Base-by-base conservation (phyloP, 1,140 invertebrate genomes). In the Drosophila biarmipes region DNA sequence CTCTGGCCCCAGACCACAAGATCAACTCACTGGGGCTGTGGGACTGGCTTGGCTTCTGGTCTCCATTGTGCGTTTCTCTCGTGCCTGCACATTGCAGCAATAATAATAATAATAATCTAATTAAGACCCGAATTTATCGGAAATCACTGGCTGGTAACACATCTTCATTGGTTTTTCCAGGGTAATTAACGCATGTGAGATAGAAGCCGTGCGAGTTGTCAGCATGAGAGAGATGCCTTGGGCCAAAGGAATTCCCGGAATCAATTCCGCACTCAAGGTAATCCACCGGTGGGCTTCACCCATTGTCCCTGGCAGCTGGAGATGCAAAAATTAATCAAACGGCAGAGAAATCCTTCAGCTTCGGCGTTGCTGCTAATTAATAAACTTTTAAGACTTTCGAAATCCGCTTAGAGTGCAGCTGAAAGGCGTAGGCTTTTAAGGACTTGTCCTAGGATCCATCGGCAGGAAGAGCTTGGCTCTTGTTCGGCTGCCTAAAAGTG, bases 41-140 rank as follows among this genome's bases (percentile, higher is more conserved):
- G 29, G 29, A 43, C 21, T 49, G 38, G 77, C 72, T 81, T 78
- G 45, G 74, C 78, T 81, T 78, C 64, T 48, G 67, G 62, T 61
- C 61, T 61, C 61, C 46, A 46, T 73, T 84, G 77, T 68, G 78
- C 78, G 77, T 56, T 63, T 64, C 79, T 69, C 73, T 57, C 48
- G 59, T 54, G 38, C 58, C 43, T 73, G 73, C 59, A 54, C 46
- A 78, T 67, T 78, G 15, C 29, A 57, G 82, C 81, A 86, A 81
- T 87, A 86, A 86, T 38, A 57, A 86, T 86, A 86, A 82, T 87
- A 86, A 86, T 82, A 86, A 86, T 87, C 78, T 87, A 86, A 86
- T 86, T 78, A 86, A 57, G 74, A 68, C 15, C 42, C 31, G 42
- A 74, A 62, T 69, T 78, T 67, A 74, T 78, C 58, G 68, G 46